A percentile compares a stretch with the other conserved stretches of the same genome.
Evolutionary conservation across 2,113 vertebrate species (phyloP).

Genomic region (Menidia beryllina): DNA sequence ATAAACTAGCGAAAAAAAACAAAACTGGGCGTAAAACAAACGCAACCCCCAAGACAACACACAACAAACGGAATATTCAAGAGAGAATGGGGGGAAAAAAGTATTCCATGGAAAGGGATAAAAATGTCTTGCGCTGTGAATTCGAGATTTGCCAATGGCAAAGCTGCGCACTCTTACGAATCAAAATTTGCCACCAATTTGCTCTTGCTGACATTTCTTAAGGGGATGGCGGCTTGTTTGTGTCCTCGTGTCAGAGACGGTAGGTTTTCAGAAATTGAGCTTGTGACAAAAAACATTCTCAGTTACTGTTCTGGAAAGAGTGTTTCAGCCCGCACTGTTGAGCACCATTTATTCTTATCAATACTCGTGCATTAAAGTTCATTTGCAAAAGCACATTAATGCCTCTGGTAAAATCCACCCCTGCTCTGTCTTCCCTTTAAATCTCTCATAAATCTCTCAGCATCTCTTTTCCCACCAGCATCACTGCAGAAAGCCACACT

Average conservation of each 20-base stretch:
- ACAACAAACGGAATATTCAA: constrained; percentile 73
- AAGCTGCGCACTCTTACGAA: constrained; percentile 52
- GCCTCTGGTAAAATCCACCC: constrained; percentile 44
- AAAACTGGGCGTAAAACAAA: constrained; percentile 57
- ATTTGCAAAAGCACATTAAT: constrained; percentile 75
- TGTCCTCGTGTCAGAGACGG: constrained; percentile 36
- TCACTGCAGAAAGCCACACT: constrained; percentile 60
- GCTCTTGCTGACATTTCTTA: constrained; percentile 56
- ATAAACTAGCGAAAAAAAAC: constrained; percentile 46
- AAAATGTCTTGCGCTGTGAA: constrained; percentile 65
- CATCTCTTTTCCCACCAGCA: constrained; percentile 40
- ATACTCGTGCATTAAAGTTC: constrained; percentile 60
- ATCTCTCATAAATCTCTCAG: constrained; percentile 63
- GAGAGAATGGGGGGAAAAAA: constrained; percentile 47
- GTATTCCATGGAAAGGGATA: constrained; percentile 40
- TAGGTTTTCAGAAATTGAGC: constrained; percentile 61
- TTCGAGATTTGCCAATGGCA: constrained; percentile 65
- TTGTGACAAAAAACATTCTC: constrained; percentile 51
- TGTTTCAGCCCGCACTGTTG: constrained; percentile 9
- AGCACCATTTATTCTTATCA: constrained; percentile 59
- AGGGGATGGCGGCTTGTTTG: constrained; percentile 59
- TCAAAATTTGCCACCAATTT: constrained; percentile 74
- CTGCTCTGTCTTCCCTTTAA: constrained; percentile 38
- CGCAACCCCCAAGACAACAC: constrained; percentile 50
- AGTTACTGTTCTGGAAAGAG: constrained; percentile 31